These are phyloP conservation scores for Streptopelia turtur DNA, from an alignment of 2,797 vertebrate species.

Conservation along the genomic window DNA sequence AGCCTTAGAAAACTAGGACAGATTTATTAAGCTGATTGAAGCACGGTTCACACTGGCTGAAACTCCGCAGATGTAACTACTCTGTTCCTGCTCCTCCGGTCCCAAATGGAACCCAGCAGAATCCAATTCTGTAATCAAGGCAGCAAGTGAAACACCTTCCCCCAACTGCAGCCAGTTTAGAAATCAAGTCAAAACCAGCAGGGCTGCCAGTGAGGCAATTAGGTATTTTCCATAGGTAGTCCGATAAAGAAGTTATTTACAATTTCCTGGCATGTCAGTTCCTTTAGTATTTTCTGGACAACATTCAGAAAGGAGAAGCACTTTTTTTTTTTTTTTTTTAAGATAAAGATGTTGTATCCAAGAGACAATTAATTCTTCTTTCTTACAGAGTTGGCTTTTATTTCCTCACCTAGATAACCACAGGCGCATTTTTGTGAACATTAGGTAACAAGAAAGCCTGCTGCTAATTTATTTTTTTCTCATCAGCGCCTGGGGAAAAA, in stretches of 20 bases:
- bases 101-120: background rate
- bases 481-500: constrained; percentile 12
- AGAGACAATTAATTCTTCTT: background rate
- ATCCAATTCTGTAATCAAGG: background rate
- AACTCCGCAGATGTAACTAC: background rate
- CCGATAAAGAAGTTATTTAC: constrained; percentile 40
- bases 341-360: background rate
- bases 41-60: background rate
- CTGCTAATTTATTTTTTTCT: constrained; percentile 18
- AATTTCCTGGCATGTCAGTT: background rate
- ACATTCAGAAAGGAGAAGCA: background rate
- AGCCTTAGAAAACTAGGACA: background rate
- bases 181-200: background rate
- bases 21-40: background rate
- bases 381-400: background rate
- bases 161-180: background rate
- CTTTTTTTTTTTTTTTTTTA: background rate
- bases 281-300: background rate
- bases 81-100: background rate
- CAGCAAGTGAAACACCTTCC: background rate
- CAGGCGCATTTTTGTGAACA: constrained; percentile 37
- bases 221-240: background rate
- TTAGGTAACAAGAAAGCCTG: constrained; percentile 25
- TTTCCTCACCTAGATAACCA: constrained; percentile 39
- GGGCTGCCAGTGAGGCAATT: background rate